Base-by-base conservation (phyloP, 2,797 vertebrate genomes). In the Gambelia wislizenii region DNA sequence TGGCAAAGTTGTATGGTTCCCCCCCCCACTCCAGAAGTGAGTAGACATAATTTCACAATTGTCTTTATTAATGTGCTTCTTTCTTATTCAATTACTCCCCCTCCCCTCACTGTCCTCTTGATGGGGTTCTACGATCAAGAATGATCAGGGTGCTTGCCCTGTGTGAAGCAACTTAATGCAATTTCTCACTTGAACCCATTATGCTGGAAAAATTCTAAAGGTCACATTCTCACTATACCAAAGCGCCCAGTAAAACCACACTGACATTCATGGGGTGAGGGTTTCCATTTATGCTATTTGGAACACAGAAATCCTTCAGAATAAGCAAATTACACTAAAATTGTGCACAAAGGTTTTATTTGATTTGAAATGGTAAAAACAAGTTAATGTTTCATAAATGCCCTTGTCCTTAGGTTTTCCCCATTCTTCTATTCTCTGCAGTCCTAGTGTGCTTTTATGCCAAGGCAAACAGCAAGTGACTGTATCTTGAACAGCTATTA, bases 381-480 rank as follows among this genome's bases (percentile, higher is more conserved):
- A 92, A 94, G 92, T 92, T 84, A 12, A 79, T 80, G 84, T 95
- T 91, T 86, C 89, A 86, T 94, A 56, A 36, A 22, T 72, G 67
- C 25, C n/a, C 36, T 86, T 42, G 30, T 61, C 33, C 2, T 64
- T 75, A 67, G 83, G 47, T n/a, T 92, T 90, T 83, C 88, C 27
- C 67, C 79, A 92, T 85, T 44, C 54, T 92, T 92, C 90, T 61
- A 47, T 87, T 91, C 87, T n/a, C 74, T 91, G 91, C 86, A 93
- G 87, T 87, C 85, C 84, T 83, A 92, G 84, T 79, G 87, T 90
- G 88, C 89, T 69, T n/a, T 86, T 87, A 81, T 95, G 93, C 90
- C 93, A 93, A 91, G 89, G 90, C 87, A 90, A 90, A 92, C 86
- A 81, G 88, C 91, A 92, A 95, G 93, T 94, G 91, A 90, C 93